Evolutionary conservation across 2,888 invertebrate genomes (phyloP).

Genomic region (Melanophora roralis): DNA sequence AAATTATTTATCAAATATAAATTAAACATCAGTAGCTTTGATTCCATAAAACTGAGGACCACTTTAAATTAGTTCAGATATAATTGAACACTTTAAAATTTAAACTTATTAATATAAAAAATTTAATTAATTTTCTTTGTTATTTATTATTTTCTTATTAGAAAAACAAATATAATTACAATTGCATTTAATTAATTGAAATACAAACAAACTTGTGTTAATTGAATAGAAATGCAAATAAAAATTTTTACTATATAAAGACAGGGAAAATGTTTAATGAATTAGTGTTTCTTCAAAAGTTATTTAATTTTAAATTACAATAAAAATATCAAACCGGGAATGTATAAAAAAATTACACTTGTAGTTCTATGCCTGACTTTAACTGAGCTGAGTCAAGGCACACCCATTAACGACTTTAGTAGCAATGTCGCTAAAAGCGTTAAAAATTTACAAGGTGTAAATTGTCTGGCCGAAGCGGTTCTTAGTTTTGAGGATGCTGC

Average conservation of each 20-base stretch:
- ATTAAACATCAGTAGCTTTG: neutral
- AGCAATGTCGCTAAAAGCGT: neutral
- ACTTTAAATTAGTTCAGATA: conserved; percentile 16
- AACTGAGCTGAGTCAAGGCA: neutral
- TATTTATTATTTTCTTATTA: neutral
- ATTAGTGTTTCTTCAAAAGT: neutral
- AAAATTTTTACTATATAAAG: conserved; percentile 12
- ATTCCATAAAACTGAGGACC: neutral
- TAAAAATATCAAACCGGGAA: neutral
- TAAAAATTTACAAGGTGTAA: conserved; percentile 23
- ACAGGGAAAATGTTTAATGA: neutral
- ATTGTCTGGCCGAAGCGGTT: conserved; percentile 14
- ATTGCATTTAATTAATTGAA: conserved; percentile 11
- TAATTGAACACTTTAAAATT: conserved; percentile 9
- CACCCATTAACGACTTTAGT: neutral
- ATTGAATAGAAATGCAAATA: conserved; percentile 9
- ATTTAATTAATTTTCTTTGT: neutral
- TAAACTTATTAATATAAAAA: too few species aligned
- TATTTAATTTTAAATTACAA: neutral
- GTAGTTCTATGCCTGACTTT: conserved; percentile 15
- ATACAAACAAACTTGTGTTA: conserved; percentile 18
- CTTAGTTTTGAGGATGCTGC: conserved; percentile 21
- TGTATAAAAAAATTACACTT: conserved; percentile 27
- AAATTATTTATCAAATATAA: neutral
- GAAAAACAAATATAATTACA: neutral